A percentile compares a stretch with the other conserved stretches of the same genome.
These are phyloP conservation scores for Ips nitidus DNA, from an alignment of 1,140 invertebrate species.

Conservation along the genomic window DNA sequence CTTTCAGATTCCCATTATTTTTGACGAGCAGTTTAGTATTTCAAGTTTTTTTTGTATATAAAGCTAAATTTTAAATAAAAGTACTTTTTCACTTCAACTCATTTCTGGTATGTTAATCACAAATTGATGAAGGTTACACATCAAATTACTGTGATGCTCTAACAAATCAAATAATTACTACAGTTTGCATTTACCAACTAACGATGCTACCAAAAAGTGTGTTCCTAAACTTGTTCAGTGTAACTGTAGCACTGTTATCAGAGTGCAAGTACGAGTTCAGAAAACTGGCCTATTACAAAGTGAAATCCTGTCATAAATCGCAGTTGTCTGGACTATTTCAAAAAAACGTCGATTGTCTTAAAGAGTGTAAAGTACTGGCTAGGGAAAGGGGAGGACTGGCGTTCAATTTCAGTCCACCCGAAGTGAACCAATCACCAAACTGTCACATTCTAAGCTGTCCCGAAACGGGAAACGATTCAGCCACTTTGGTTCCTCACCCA, in stretches of 20 bases:
- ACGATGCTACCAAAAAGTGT: too few species aligned
- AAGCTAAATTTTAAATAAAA: too few species aligned
- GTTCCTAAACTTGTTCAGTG: too few species aligned
- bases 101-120: too few species aligned
- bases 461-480: constrained; percentile 54
- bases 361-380: constrained; percentile 59
- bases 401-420: constrained; percentile 60
- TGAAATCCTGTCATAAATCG: constrained; percentile 40
- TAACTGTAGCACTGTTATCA: not conserved
- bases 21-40: too few species aligned
- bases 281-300: constrained; percentile 38
- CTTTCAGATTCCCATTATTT: too few species aligned
- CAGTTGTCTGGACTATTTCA: constrained; percentile 30
- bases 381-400: constrained; percentile 61
- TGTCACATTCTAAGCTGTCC: constrained; percentile 61
- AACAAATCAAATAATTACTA: too few species aligned
- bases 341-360: constrained; percentile 28
- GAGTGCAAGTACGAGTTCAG: not conserved
- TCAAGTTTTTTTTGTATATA: too few species aligned
- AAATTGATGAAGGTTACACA: too few species aligned
- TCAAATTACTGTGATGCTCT: too few species aligned
- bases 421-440: constrained; percentile 41
- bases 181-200: too few species aligned
- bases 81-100: too few species aligned
- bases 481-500: constrained; percentile 55